Conservation (phyloP, 2,797 vertebrate species). For the Cossypha polioptera region DNA sequence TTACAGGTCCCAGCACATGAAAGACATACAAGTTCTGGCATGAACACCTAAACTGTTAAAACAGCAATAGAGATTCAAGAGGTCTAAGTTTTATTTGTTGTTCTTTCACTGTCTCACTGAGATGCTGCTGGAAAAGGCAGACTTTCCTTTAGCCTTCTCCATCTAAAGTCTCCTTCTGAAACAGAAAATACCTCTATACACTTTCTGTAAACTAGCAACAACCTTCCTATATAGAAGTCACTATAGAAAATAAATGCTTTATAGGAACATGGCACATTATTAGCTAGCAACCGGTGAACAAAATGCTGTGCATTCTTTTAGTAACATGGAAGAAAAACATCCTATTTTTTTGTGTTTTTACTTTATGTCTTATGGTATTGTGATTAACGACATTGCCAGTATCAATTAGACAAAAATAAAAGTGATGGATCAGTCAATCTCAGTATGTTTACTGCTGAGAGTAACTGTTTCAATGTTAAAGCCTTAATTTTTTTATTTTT, state of each 20-base stretch:
- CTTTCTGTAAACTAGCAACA: not conserved
- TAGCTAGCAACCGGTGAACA: not conserved
- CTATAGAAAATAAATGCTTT: not conserved
- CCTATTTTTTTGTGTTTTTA: not conserved
- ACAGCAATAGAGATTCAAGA: conserved; percentile 7
- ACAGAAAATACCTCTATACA: not conserved
- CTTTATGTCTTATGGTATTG: not conserved
- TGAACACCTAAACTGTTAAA: not conserved
- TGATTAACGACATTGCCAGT: not conserved
- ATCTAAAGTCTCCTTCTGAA: not conserved
- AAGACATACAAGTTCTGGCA: conserved; percentile 16
- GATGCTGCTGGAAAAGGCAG: not conserved
- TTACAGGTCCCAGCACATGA: conserved; percentile 32
- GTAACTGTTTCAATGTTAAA: not conserved
- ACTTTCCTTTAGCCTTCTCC: not conserved
- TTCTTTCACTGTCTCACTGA: not conserved
- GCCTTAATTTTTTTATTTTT: not conserved
- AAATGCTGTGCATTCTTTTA: not conserved
- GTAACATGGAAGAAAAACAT: not conserved
- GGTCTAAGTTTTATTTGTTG: not conserved
- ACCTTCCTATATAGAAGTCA: not conserved
- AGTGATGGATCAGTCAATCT: not conserved
- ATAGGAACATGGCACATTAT: not conserved
- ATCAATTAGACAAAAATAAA: not conserved
- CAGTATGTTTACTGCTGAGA: not conserved